A percentile compares a stretch with the other conserved stretches of the same genome.
These are phyloP conservation scores for Nebria brevicollis DNA, from an alignment of 2,888 invertebrate genomes.

Conservation along the genomic window DNA sequence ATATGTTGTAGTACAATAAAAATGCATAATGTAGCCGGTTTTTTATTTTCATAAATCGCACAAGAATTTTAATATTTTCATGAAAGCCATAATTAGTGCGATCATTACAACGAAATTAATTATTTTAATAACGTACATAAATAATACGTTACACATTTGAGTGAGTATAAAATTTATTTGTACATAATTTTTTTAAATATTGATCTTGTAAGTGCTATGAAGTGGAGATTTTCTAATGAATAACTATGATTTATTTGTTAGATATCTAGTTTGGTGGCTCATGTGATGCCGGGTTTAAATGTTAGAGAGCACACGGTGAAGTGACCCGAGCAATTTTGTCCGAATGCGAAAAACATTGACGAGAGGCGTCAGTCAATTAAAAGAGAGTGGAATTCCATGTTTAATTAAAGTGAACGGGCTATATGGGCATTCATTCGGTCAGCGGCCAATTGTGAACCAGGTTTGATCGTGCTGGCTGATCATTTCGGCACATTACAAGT, in stretches of 20 bases:
- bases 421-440: conserved; percentile 10
- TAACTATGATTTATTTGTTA: not conserved
- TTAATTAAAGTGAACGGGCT: conserved; percentile 43
- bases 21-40: conserved; percentile 40
- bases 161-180: not conserved
- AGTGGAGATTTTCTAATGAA: not conserved
- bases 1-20: conserved; percentile 35
- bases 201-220: not conserved
- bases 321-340: conserved; percentile 41
- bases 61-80: conserved; percentile 41
- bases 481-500: not conserved
- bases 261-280: not conserved
- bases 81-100: conserved; percentile 44
- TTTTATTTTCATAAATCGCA: conserved; percentile 19
- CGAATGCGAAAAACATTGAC: conserved; percentile 45
- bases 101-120: conserved; percentile 38
- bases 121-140: conserved; percentile 6
- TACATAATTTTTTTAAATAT: not conserved
- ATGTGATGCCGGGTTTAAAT: not conserved
- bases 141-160: not conserved
- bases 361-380: conserved; percentile 47
- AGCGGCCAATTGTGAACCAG: conserved; percentile 10
- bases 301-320: conserved; percentile 9
- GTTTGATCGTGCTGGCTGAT: not conserved
- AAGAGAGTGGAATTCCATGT: conserved; percentile 47